These are phyloP conservation scores for Tetrao urogallus DNA, from an alignment of 2,113 vertebrate genomes.

Conservation along the genomic window DNA sequence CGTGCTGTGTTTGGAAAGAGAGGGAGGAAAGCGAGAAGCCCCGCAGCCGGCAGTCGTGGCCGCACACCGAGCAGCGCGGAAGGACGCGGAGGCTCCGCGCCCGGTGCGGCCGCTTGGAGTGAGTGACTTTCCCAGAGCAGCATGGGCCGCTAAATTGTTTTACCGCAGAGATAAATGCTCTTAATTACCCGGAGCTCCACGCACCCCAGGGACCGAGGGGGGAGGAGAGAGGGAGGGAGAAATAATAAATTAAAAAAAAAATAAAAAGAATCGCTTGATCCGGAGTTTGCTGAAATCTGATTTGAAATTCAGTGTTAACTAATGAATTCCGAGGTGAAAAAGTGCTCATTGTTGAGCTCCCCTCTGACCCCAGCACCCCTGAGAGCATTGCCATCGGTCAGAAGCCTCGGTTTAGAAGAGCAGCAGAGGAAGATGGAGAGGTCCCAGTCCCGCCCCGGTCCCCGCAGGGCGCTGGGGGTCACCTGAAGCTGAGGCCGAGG, in stretches of 20 bases:
- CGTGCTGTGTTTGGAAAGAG: fast-evolving
- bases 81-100: not conserved
- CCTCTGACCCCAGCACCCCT: not conserved
- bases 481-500: not conserved
- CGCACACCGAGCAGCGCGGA: not conserved
- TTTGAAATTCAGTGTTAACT: not conserved
- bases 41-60: not conserved
- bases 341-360: not conserved
- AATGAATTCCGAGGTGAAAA: not conserved
- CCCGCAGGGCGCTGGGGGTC: no score
- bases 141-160: slow-evolving; percentile 58
- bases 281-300: not conserved
- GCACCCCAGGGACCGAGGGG: not conserved
- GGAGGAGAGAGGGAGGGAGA: not conserved
- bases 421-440: not conserved
- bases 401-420: not conserved
- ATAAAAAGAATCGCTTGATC: not conserved
- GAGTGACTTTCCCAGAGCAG: slow-evolving; percentile 30
- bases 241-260: not conserved
- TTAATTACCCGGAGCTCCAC: slow-evolving; percentile 56
- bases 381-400: no score
- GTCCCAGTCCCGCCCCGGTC: not conserved
- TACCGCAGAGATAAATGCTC: slow-evolving; percentile 51
- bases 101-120: not conserved
- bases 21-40: fast-evolving